Conservation (phyloP, 2,888 invertebrate genomes). For the Tipula unca region DNA sequence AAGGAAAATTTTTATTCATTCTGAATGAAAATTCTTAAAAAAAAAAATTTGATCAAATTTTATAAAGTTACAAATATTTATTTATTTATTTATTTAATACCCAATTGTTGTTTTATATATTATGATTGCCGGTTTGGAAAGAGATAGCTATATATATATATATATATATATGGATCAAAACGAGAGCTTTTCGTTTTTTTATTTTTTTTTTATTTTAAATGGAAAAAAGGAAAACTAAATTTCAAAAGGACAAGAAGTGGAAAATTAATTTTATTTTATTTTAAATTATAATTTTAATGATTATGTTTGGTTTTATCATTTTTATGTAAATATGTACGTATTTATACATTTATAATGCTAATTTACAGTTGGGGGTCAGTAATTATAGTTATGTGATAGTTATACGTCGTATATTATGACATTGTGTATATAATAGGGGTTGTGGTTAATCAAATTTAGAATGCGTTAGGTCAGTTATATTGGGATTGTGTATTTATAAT, state of each 20-base stretch:
- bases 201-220: background rate
- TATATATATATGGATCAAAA: background rate
- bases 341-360: background rate
- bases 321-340: background rate
- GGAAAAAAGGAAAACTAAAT: background rate
- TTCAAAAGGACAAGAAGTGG: background rate
- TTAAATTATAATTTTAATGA: background rate
- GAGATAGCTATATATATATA: background rate
- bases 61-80: background rate
- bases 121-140: background rate
- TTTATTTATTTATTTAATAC: background rate
- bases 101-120: background rate
- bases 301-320: background rate
- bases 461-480: background rate
- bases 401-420: background rate
- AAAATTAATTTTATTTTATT: background rate
- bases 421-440: background rate
- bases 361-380: background rate
- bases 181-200: background rate
- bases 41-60: background rate
- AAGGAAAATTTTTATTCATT: background rate
- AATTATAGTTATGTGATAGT: background rate
- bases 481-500: background rate
- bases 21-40: background rate
- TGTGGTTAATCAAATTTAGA: background rate